Percentiles rank a stretch among this genome's conserved stretches.
phyloP scores from a whole-genome alignment of 1,140 invertebrate species.

The Leptopilina boulardi region DNA sequence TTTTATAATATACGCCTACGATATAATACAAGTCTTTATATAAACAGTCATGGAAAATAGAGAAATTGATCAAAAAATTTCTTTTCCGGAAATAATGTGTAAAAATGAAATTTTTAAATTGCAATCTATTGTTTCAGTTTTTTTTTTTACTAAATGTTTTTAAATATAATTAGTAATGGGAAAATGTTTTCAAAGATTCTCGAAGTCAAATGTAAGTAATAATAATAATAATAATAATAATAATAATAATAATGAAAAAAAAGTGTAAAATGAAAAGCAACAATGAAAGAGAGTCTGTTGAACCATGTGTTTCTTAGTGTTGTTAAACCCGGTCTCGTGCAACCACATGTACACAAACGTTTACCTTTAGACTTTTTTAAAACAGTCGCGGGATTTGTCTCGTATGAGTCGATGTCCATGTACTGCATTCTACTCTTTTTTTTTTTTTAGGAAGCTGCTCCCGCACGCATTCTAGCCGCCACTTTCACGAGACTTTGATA shows the following conservation, averaged over 20 bases:
- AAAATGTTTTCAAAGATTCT: no score
- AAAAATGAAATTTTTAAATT: no score
- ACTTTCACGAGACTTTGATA: conserved; percentile 59
- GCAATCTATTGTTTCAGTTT: no score
- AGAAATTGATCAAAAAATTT: neutral
- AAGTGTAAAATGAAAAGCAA: neutral
- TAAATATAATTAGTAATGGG: no score
- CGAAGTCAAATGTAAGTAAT: neutral
- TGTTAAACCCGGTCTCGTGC: conserved; percentile 23
- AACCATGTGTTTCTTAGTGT: conserved; percentile 29
- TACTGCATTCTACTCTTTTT: conserved; percentile 15
- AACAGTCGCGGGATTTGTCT: conserved; percentile 15
- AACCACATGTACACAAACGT: conserved; percentile 23
- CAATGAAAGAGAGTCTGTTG: conserved; percentile 32
- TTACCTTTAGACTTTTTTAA: conserved; percentile 27
- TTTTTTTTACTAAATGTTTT: no score
- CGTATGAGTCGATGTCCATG: conserved; percentile 23
- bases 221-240: neutral
- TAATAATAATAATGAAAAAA: neutral
- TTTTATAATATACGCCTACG: conserved; percentile 16
- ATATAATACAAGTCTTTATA: neutral
- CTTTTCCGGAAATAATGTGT: neutral
- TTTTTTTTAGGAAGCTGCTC: conserved; percentile 40
- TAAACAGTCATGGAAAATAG: neutral
- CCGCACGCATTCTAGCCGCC: conserved; percentile 48